phyloP scores from a whole-genome alignment of 2,797 vertebrate species.

The Antrozous pallidus region DNA sequence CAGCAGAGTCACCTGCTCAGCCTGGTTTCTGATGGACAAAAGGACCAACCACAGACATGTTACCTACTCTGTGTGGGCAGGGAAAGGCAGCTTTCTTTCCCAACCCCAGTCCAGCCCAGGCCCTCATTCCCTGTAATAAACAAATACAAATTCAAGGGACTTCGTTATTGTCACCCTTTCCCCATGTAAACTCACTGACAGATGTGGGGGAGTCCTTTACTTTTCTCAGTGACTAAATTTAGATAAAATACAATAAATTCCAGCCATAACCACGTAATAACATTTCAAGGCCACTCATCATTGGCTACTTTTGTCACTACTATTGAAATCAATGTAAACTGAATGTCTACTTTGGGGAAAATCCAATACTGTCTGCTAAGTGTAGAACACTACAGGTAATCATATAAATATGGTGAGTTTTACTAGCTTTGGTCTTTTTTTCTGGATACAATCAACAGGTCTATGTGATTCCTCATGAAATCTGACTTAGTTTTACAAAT shows the following conservation, averaged over 20 bases:
- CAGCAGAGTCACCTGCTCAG: background rate
- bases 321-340: background rate
- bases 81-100: background rate
- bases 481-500: background rate
- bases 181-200: background rate
- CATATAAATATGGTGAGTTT: accelerated
- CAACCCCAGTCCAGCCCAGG: background rate
- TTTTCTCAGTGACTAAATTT: background rate
- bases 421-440: background rate
- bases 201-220: background rate
- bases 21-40: background rate
- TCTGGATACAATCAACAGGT: conserved; percentile 42
- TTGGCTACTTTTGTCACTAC: background rate
- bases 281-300: background rate
- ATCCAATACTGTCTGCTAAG: background rate
- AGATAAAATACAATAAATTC: background rate
- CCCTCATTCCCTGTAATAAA: background rate
- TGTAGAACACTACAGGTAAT: background rate
- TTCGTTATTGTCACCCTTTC: background rate
- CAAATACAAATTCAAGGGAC: background rate
- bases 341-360: background rate
- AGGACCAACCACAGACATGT: background rate
- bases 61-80: background rate
- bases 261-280: background rate
- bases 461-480: background rate